Base-by-base conservation (phyloP, 2,113 vertebrate genomes). In the Catharus fuscescens region DNA sequence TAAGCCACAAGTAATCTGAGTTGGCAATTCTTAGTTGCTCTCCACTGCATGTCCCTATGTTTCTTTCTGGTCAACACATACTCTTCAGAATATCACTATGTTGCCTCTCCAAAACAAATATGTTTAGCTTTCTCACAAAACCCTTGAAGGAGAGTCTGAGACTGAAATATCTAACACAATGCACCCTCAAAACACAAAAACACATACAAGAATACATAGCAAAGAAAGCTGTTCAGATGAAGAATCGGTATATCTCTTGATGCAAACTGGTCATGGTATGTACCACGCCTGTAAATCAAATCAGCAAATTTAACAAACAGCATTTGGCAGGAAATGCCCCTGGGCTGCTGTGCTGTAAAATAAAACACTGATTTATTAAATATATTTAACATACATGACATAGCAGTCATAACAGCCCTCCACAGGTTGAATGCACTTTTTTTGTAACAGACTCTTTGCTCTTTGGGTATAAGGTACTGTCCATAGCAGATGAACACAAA, bases 261-360 rank as follows among this genome's bases (percentile, higher is more conserved):
- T 59, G 59, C 62, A 94, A 93, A 94, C 25, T 72, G 74, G 70
- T 92, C 64, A 56, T 60, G 74, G 54, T 67, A 73, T 18, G 42
- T 77, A 91, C 62, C 64, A 61, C 11, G 87, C 38, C 81, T 73
- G 34, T 90, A 95, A 91, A 95, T 92, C 90, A 94, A 95, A 95
- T 97, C 65, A 94, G 42, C 34, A 94, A 90, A 95, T 94, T 91
- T 95, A 96, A 96, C 81, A 81, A 97, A 95, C 79, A 82, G 66
- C 87, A 92, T 67, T 95, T 86, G 87, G 45, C 85, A 97, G 93
- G 93, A 96, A 97, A 83, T 36, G 85, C 79, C 88, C 86, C 73
- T 59, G 52, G 92, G 93, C 86, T 92, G 70, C 66, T 86, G 52
- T 57, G 74, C 42, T 88, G 21, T 90, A 90, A 93, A 92, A 95